phyloP scores from a whole-genome alignment of 2,797 vertebrate species.

The Pyrocephalus nanus region DNA sequence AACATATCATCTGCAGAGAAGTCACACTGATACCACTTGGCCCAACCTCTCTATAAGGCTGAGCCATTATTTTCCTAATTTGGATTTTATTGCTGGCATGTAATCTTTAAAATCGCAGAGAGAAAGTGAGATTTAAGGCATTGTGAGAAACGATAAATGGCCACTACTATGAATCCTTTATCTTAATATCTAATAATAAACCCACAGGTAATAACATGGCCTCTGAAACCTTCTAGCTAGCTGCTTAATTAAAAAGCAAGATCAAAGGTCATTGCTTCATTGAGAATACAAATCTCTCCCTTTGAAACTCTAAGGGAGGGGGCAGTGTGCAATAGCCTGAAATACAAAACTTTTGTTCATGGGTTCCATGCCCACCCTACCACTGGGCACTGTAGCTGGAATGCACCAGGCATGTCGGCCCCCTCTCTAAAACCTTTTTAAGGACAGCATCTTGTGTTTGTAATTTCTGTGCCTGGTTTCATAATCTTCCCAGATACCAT shows the following conservation, averaged over 20 bases:
- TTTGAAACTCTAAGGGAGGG: not conserved
- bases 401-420: accelerated
- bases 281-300: constrained; percentile 21
- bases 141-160: not conserved
- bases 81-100: constrained; percentile 10
- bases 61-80: constrained; percentile 16
- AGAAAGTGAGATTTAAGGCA: not conserved
- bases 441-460: accelerated
- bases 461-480: not conserved
- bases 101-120: not conserved
- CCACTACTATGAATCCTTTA: not conserved
- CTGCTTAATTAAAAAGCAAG: constrained; percentile 55
- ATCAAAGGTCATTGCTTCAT: constrained; percentile 45
- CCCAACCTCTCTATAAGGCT: not conserved
- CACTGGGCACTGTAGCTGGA: not conserved
- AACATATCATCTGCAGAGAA: not conserved
- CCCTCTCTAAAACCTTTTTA: not conserved
- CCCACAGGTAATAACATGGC: constrained; percentile 1
- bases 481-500: not conserved
- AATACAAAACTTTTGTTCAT: not conserved
- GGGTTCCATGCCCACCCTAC: not conserved
- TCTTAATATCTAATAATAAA: constrained; percentile 48
- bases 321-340: not conserved
- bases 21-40: not conserved
- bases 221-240: constrained; percentile 14